A percentile compares a stretch with the other conserved stretches of the same genome.
These are phyloP conservation scores for Cyanoramphus novaezelandiae DNA, from an alignment of 2,113 vertebrate genomes.

Conservation along the genomic window DNA sequence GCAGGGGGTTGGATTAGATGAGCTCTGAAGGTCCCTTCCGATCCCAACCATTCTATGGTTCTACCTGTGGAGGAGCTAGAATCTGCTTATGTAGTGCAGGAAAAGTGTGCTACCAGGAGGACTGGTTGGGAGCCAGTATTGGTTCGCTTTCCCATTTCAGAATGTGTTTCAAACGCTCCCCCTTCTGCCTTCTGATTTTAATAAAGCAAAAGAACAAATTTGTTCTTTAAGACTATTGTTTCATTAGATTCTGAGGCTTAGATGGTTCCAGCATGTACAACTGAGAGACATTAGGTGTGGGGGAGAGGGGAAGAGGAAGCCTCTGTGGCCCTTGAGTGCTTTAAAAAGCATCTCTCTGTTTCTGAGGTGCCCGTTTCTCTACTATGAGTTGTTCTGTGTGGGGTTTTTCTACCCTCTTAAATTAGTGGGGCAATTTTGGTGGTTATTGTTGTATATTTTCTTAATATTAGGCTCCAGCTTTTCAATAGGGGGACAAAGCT, in stretches of 20 bases:
- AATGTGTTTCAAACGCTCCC: not conserved
- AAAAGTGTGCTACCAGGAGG: not conserved
- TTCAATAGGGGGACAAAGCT: not conserved
- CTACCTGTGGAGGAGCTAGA: not conserved
- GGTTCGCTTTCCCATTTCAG: not conserved
- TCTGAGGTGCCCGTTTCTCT: not conserved
- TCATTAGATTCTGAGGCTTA: not conserved
- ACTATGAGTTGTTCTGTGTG: not conserved
- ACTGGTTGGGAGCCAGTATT: not conserved
- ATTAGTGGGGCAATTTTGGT: not conserved
- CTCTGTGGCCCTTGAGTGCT: not conserved
- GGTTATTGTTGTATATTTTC: not conserved
- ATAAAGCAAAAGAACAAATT: not conserved
- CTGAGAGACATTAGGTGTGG: constrained; percentile 7
- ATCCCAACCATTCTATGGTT: not conserved
- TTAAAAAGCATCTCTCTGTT: constrained; percentile 60
- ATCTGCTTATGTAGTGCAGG: not conserved
- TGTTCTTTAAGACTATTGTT: not conserved
- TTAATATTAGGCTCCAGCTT: not conserved
- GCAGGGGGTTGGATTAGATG: not conserved
- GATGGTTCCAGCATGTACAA: not conserved
- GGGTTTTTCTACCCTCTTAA: not conserved
- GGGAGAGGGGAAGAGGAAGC: not conserved
- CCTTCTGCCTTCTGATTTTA: not conserved
- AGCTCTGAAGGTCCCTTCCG: not conserved